These are phyloP conservation scores for Rhynchonycteris naso DNA, from an alignment of 2,797 vertebrate genomes.

Conservation along the genomic window DNA sequence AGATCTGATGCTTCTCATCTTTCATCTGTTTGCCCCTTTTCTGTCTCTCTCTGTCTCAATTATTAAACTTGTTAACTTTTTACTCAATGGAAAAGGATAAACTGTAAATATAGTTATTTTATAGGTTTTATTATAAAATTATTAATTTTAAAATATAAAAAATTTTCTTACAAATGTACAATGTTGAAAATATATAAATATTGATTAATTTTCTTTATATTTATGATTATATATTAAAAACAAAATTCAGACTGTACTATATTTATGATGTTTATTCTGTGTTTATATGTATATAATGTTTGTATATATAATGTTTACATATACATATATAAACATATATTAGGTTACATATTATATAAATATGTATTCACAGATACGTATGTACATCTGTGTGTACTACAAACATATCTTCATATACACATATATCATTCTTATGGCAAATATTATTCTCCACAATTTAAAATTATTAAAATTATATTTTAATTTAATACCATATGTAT, in stretches of 20 bases:
- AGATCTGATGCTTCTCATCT: too few species aligned
- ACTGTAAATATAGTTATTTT: neutral
- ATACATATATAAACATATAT: too few species aligned
- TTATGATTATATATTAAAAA: neutral
- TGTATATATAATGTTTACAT: too few species aligned
- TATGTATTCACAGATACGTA: neutral
- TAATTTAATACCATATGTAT: neutral
- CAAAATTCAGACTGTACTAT: neutral
- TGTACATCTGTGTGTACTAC: neutral
- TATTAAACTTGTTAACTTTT: neutral
- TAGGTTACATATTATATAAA: neutral
- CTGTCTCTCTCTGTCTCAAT: neutral
- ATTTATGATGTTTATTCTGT: neutral
- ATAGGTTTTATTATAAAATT: neutral
- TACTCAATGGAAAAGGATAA: neutral
- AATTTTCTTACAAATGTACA: neutral
- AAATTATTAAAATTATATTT: neutral
- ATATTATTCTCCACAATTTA: neutral
- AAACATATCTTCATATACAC: neutral
- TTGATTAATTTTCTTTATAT: neutral
- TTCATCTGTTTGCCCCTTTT: too few species aligned
- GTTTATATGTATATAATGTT: neutral
- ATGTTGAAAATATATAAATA: neutral
- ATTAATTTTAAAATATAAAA: neutral
- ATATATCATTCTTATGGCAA: neutral